Base-by-base conservation (phyloP, 2,888 invertebrate species). In the Aphodius sticticus region DNA sequence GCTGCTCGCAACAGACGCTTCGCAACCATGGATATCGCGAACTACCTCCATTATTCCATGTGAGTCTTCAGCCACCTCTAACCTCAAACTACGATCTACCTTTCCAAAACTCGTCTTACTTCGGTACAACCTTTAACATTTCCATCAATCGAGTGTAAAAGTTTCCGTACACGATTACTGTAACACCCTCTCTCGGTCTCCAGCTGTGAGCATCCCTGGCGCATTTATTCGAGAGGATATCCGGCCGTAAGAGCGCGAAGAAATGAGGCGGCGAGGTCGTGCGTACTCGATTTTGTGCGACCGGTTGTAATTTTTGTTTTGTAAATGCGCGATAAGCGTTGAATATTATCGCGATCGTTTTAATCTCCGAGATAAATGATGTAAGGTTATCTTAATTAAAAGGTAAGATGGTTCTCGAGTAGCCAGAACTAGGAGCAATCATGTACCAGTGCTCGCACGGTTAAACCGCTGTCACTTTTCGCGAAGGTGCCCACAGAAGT, bases 21-120 rank as follows among this genome's bases (percentile, higher is more conserved):
- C 81, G 83, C 82, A 82, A 78, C 83, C 83, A 83, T 84, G 83
- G 83, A 82, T 77, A 82, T 82, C 77, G 79, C 77, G 79, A 81
- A 80, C 80, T 82, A 26, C 26, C 26, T 76, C 79, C 79, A 12
- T 12, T 3, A 53, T 80, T 82, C 82, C 83, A 84, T 82, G 84
- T 84, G 83, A 82, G 82, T 83, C 79, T 70, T 74, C 77, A 79
- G 78, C 81, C 82, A 83, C 83, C 81, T 80, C 75, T 80, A 78
- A 82, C 82, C 74, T 76, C 70, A 14, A n/a, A 9, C 69, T 35
- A 12, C 7, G n/a, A 76, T 74, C 35, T 76, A 70, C 76, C 15
- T 69, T 26, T 26, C 26, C 26, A 26, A 26, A 26, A 26, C n/a
- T n/a, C n/a, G n/a, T n/a, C n/a, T n/a, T n/a, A n/a, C n/a, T n/a